These are phyloP conservation scores for Rhagonycha lutea DNA, from an alignment of 2,888 invertebrate species.

Conservation along the genomic window DNA sequence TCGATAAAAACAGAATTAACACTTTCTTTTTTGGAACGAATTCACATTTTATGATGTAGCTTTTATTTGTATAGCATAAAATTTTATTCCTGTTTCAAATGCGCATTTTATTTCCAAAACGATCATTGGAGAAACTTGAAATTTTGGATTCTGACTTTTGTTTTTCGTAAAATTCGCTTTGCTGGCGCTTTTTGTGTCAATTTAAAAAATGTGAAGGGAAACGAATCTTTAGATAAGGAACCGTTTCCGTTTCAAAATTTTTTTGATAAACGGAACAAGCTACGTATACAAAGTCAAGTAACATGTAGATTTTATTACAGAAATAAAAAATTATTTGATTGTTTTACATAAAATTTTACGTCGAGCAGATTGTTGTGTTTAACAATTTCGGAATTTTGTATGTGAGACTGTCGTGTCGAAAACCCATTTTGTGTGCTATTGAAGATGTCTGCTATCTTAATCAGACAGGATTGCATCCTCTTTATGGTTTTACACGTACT, in stretches of 20 bases:
- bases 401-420: neutral
- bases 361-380: neutral
- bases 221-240: neutral
- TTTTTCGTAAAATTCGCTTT: neutral
- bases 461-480: neutral
- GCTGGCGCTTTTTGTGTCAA: neutral
- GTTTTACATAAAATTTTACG: neutral
- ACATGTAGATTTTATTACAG: neutral
- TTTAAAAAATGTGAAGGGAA: neutral
- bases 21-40: neutral
- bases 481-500: neutral
- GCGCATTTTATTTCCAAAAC: neutral
- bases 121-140: neutral
- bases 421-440: neutral
- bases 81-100: neutral
- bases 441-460: neutral
- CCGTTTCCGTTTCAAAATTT: neutral
- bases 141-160: neutral
- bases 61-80: neutral
- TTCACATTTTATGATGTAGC: neutral
- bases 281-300: neutral
- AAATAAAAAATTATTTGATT: neutral
- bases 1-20: neutral
- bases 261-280: neutral
- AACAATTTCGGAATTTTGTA: neutral